Percentiles rank a stretch among this genome's conserved stretches.
These are phyloP conservation scores for Alethe castanea DNA, from an alignment of 2,113 vertebrate species.

Conservation along the genomic window DNA sequence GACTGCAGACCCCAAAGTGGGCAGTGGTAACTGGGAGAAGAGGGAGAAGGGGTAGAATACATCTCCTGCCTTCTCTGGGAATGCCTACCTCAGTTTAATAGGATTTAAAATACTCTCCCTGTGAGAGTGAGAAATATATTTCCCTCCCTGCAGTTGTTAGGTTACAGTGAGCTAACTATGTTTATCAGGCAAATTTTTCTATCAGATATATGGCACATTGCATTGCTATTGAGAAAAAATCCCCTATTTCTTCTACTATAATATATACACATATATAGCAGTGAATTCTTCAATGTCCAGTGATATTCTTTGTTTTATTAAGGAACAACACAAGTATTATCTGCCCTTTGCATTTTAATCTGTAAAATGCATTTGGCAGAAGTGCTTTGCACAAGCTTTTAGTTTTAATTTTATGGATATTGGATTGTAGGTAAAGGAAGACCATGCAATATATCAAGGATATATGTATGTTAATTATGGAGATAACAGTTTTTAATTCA, in stretches of 20 bases:
- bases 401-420: slow-evolving; percentile 5
- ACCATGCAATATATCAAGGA: background rate
- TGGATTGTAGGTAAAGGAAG: slow-evolving; percentile 9
- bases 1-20: background rate
- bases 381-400: slow-evolving; percentile 11
- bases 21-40: background rate
- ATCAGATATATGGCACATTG: background rate
- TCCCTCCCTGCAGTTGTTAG: background rate
- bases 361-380: background rate
- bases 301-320: background rate
- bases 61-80: background rate
- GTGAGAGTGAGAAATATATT: background rate
- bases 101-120: background rate
- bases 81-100: background rate
- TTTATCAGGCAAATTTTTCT: background rate
- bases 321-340: background rate
- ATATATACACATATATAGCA: background rate
- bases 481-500: background rate
- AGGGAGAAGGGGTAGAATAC: background rate
- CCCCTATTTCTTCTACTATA: background rate
- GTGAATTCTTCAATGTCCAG: background rate
- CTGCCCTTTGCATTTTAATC: slow-evolving; percentile 1
- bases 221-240: background rate
- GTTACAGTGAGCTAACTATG: background rate
- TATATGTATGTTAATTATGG: background rate